Percentiles rank a stretch among this genome's conserved stretches.
Evolutionary conservation across 2,113 vertebrate genomes (phyloP).

Genomic region (Gracilinanus agilis): DNA sequence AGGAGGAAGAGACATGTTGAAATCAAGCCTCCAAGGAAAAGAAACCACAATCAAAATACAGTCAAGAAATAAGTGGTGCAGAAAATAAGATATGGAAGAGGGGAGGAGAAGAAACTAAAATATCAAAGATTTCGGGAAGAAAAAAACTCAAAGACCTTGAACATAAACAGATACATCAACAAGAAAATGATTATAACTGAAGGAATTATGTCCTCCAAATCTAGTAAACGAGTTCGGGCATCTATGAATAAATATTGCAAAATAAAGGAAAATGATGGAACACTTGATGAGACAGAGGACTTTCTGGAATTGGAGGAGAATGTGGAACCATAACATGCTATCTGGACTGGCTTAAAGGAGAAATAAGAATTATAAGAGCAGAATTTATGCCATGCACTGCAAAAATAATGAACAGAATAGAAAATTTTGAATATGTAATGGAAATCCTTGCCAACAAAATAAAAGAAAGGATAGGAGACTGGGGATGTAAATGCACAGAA

Average conservation of each 20-base stretch:
- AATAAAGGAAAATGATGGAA: not conserved
- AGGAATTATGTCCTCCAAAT: not conserved
- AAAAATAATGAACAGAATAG: not conserved
- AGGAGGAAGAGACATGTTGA: not conserved
- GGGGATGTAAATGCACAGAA: not conserved
- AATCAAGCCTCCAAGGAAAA: not conserved
- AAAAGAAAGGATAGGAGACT: not conserved
- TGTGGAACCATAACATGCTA: too few relatives aligned
- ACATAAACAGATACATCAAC: not conserved
- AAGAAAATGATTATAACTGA: not conserved
- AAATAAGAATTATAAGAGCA: not conserved
- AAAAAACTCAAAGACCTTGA: not conserved
- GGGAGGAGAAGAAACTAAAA: not conserved
- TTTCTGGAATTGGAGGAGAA: not conserved
- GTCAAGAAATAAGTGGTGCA: not conserved
- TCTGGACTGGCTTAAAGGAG: not conserved
- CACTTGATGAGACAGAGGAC: not conserved
- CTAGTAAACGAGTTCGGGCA: not conserved
- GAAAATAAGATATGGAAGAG: not conserved
- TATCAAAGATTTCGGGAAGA: not conserved
- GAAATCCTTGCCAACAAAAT: not conserved
- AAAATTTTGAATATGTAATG: not conserved
- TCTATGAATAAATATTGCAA: not conserved
- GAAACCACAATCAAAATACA: not conserved
- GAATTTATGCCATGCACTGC: not conserved